Conservation (phyloP, 2,797 vertebrate genomes). For the Aplochiton taeniatus region DNA sequence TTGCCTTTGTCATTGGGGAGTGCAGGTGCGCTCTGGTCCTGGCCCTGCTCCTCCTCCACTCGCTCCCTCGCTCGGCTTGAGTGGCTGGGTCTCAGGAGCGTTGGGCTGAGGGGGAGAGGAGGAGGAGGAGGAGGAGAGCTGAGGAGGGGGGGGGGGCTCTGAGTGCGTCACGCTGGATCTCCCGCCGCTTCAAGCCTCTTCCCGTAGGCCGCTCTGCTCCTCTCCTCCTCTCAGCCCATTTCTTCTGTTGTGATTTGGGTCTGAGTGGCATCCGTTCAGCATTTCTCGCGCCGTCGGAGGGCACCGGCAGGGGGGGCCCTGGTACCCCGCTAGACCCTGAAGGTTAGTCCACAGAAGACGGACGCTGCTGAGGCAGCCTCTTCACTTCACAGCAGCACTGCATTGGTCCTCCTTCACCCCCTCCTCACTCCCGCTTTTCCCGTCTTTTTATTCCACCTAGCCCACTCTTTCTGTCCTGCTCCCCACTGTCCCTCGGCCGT, state of each 20-base stretch:
- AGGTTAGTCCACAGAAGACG: conserved; percentile 55
- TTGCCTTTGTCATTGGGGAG: conserved; percentile 51
- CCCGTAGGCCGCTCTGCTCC: too few relatives aligned
- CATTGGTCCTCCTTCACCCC: conserved; percentile 29
- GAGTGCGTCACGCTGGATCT: too few relatives aligned
- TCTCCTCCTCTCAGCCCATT: too few relatives aligned
- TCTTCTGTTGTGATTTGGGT: too few relatives aligned
- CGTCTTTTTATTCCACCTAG: conserved; percentile 15
- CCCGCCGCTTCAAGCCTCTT: too few relatives aligned
- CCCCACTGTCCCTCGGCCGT: neutral
- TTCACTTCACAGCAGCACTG: conserved; percentile 52
- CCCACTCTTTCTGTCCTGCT: conserved; percentile 6
- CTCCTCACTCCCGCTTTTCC: conserved; percentile 29
- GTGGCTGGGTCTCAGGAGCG: conserved; percentile 27
- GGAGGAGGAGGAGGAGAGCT: neutral
- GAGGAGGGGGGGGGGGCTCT: neutral
- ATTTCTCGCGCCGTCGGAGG: too few relatives aligned
- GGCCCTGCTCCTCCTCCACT: conserved; percentile 14
- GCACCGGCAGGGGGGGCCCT: conserved; percentile 47
- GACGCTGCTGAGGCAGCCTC: conserved; percentile 69
- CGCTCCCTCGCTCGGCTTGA: conserved; percentile 24
- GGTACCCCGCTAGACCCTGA: too few relatives aligned
- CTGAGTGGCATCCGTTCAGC: too few relatives aligned
- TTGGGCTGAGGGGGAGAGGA: neutral
- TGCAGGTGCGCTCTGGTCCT: conserved; percentile 51